Conservation (phyloP, 2,888 invertebrate genomes). For the Epinotia nisella region DNA sequence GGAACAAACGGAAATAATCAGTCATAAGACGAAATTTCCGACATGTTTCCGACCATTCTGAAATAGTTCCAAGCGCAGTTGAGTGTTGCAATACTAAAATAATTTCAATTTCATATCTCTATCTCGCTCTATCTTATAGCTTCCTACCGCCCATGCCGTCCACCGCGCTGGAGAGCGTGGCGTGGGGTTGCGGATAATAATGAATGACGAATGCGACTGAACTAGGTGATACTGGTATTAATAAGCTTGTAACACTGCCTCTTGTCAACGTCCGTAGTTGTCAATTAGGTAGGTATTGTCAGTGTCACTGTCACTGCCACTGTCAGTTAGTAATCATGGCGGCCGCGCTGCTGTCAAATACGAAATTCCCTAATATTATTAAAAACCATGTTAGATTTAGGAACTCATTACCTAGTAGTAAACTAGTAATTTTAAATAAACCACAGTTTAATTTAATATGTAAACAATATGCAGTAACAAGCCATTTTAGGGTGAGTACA, state of each 20-base stretch:
- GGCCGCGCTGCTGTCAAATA: slow-evolving; percentile 73
- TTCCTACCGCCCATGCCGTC: too few relatives aligned
- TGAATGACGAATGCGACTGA: too few relatives aligned
- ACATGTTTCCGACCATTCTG: too few relatives aligned
- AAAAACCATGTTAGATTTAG: slow-evolving; percentile 69
- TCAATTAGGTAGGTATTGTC: slow-evolving; percentile 46
- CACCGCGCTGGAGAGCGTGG: too few relatives aligned
- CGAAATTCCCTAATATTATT: slow-evolving; percentile 71
- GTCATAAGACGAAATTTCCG: too few relatives aligned
- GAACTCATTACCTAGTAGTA: slow-evolving; percentile 58
- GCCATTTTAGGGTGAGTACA: slow-evolving; percentile 65
- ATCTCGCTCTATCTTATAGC: too few relatives aligned
- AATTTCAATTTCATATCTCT: too few relatives aligned
- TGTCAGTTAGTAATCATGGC: slow-evolving; percentile 71
- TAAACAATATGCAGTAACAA: slow-evolving; percentile 70
- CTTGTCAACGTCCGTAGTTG: not conserved
- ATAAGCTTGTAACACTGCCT: not conserved
- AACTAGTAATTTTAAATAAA: slow-evolving; percentile 65
- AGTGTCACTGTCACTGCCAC: slow-evolving; percentile 39
- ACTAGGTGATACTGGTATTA: too few relatives aligned
- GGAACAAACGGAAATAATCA: too few relatives aligned
- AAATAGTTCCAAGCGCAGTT: too few relatives aligned
- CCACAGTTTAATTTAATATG: slow-evolving; percentile 65
- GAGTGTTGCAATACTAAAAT: too few relatives aligned
- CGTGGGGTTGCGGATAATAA: too few relatives aligned